phyloP scores from a whole-genome alignment of 2,113 vertebrate species.

The Poeciliopsis prolifica region DNA sequence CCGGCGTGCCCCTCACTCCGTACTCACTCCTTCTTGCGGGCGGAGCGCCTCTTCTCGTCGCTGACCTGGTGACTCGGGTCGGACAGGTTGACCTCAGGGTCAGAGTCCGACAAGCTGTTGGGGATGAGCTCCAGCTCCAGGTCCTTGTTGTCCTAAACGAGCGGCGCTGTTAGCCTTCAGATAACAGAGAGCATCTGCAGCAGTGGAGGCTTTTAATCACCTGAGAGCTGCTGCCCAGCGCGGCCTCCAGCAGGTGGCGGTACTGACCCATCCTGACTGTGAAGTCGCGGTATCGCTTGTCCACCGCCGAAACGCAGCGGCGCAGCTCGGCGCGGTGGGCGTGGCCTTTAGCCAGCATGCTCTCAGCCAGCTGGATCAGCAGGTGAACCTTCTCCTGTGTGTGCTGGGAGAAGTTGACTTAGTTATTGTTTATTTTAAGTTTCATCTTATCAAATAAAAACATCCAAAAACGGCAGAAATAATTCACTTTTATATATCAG shows the following conservation, averaged over 20 bases:
- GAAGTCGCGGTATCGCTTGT: slow-evolving; percentile 96
- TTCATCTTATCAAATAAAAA: too few species aligned
- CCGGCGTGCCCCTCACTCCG: rapidly evolving
- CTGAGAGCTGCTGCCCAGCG: slow-evolving; percentile 92
- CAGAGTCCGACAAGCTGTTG: slow-evolving; percentile 94
- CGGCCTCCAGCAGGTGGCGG: slow-evolving; percentile 90
- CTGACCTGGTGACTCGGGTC: slow-evolving; percentile 95
- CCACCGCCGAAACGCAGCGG: slow-evolving; percentile 93
- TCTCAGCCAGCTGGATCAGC: slow-evolving; percentile 95
- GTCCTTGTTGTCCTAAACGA: slow-evolving; percentile 90
- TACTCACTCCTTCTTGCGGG: slow-evolving; percentile 97
- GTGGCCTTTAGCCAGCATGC: slow-evolving; percentile 97
- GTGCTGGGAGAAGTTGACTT: slow-evolving; percentile 78
- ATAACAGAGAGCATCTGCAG: too few species aligned
- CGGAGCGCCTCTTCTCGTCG: slow-evolving; percentile 96
- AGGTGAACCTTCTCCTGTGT: slow-evolving; percentile 98
- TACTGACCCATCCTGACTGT: slow-evolving; percentile 94
- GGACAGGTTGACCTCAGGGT: slow-evolving; percentile 93
- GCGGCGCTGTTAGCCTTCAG: too few species aligned
- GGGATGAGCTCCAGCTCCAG: slow-evolving; percentile 95
- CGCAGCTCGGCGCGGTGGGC: slow-evolving; percentile 93
- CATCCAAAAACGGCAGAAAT: too few species aligned
- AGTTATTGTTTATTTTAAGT: too few species aligned
- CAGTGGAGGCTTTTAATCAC: slow-evolving; percentile 33
- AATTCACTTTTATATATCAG: too few species aligned